Base-by-base conservation (phyloP, 2,888 invertebrate species). In the Drosophila lacicola region DNA sequence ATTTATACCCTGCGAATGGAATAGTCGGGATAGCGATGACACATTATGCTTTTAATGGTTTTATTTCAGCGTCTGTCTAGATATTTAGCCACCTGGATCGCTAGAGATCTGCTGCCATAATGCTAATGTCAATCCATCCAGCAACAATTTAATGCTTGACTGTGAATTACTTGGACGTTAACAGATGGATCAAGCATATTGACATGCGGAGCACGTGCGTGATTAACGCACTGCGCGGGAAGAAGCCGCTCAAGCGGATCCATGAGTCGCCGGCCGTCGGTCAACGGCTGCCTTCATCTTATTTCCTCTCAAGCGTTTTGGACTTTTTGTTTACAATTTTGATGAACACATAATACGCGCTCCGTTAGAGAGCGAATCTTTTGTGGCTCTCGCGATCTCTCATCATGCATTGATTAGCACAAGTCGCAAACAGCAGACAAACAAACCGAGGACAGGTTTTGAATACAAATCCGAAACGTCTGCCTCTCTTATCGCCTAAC, bases 1-100 rank as follows among this genome's bases (percentile, higher is more conserved):
- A 88, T 89, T 89, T 87, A 87, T 87, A 86, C 75, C 63, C 70
- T 70, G 45, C 21, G 46, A 25, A 49, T 54, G 39, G 39, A 55
- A 25, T 46, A 55, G 36, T 46, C 42, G 56, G 70, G 21, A 36
- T 49, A 41, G 34, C 46, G 67, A 76, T 89, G 85, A 85, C 84
- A 89, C 86, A 88, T 84, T 69, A 63, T 58, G 62, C 57, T 77
- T 70, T 77, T 64, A 81, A 84, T 89, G 56, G 64, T 60, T 80
- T 86, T 61, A 71, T 80, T 76, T 74, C 55, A 11, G 42, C 6
- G 45, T 60, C 46, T 70, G 64, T 42, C 57, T 45, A 34, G 58
- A 60, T 70, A 76, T 78, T 58, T 50, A 80, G 55, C 41, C 61
- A 50, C 58, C 66, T 85, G 88, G 71, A 78, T 87, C 53, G 67